Evolutionary conservation across 2,888 invertebrate genomes (phyloP).

Genomic region (Cheilosia scutellata): DNA sequence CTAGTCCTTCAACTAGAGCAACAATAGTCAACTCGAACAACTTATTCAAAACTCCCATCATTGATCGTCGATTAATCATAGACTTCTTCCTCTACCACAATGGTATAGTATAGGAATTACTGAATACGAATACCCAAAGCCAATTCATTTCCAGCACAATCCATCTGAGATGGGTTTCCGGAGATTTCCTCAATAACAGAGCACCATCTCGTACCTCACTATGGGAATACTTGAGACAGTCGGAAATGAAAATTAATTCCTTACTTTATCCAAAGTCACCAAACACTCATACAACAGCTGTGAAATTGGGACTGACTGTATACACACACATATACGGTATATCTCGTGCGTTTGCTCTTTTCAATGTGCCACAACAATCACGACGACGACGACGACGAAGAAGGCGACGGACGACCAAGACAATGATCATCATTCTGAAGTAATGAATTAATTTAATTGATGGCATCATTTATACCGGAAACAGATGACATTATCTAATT

Average conservation of each 20-base stretch:
- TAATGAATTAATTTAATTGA: slow-evolving; percentile 76
- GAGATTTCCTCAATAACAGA: slow-evolving; percentile 20
- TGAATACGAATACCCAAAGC: slow-evolving; percentile 38
- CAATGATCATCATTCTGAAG: slow-evolving; percentile 55
- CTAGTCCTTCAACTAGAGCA: slow-evolving; percentile 27
- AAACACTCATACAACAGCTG: slow-evolving; percentile 2
- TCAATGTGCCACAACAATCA: background rate
- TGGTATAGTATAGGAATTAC: slow-evolving; percentile 11
- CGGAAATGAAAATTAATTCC: slow-evolving; percentile 72
- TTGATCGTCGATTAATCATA: slow-evolving; percentile 62
- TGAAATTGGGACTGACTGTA: too few species aligned
- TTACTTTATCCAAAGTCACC: slow-evolving; percentile 52
- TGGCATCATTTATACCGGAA: slow-evolving; percentile 74
- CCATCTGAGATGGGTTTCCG: slow-evolving; percentile 25
- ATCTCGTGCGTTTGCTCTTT: slow-evolving; percentile 37
- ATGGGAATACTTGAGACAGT: slow-evolving; percentile 48
- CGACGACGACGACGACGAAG: background rate
- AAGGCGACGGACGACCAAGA: slow-evolving; percentile 27
- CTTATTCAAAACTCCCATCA: slow-evolving; percentile 13
- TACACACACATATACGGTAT: background rate
- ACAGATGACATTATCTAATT: slow-evolving; percentile 78
- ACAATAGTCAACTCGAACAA: slow-evolving; percentile 12
- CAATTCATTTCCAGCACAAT: slow-evolving; percentile 47
- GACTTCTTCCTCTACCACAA: slow-evolving; percentile 13
- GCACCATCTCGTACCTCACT: slow-evolving; percentile 11